Percentiles rank a stretch among this genome's conserved stretches.
Conservation (phyloP, 2,797 vertebrate species). For the Siniperca obscura region DNA sequence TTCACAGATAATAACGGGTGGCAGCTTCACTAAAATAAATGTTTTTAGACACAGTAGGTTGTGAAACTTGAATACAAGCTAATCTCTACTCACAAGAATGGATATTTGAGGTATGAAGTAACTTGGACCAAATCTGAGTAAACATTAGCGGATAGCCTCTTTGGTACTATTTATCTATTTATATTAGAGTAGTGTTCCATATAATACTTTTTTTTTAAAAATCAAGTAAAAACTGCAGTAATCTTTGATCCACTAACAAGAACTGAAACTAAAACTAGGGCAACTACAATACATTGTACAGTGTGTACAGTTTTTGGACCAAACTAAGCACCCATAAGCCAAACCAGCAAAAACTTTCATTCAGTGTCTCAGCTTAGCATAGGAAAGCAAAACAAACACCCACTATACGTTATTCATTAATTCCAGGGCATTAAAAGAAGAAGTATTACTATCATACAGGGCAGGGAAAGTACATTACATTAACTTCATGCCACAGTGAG, state of each 20-base stretch:
- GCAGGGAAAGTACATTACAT: slow-evolving; percentile 29
- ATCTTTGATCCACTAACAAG: neutral
- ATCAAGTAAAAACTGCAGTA: neutral
- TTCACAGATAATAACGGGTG: neutral
- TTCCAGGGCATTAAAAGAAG: neutral
- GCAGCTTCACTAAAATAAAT: neutral
- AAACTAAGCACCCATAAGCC: neutral
- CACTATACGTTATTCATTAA: neutral
- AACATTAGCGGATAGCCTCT: neutral
- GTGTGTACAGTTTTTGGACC: neutral
- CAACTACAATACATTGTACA: neutral
- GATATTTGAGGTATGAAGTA: neutral
- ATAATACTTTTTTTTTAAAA: neutral
- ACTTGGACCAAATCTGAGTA: slow-evolving; percentile 1
- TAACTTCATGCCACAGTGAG: neutral
- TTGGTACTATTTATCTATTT: neutral
- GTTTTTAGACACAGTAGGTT: neutral
- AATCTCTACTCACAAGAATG: neutral
- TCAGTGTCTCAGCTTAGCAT: neutral
- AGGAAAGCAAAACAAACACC: slow-evolving; percentile 19
- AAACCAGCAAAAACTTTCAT: slow-evolving; percentile 20
- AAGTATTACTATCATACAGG: neutral
- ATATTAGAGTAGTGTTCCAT: neutral
- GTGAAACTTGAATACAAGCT: slow-evolving; percentile 1
- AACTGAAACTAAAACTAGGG: neutral